These are phyloP conservation scores for Eristalis pertinax DNA, from an alignment of 2,888 invertebrate species.

Conservation along the genomic window DNA sequence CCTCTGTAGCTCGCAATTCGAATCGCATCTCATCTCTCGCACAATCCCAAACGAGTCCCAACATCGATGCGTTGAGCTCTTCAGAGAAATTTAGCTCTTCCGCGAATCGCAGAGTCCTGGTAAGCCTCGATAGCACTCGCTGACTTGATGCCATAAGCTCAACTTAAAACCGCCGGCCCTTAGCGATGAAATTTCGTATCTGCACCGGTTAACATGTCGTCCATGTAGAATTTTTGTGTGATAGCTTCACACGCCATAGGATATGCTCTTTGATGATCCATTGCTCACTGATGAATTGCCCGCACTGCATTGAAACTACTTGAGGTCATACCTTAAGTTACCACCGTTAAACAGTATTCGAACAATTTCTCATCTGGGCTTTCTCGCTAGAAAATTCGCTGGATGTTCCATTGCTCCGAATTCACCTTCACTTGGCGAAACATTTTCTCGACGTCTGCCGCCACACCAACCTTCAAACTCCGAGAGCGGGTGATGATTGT, in stretches of 20 bases:
- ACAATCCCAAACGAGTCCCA: background rate
- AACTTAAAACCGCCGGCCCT: no score
- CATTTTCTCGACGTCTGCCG: background rate
- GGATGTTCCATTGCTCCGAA: constrained; percentile 24
- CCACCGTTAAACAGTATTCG: constrained; percentile 25
- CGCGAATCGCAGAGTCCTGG: background rate
- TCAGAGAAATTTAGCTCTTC: background rate
- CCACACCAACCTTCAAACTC: background rate
- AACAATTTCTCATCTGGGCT: background rate
- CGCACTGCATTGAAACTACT: constrained; percentile 33
- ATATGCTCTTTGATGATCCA: background rate
- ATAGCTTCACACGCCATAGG: background rate
- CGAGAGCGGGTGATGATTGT: background rate
- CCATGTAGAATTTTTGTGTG: constrained; percentile 12
- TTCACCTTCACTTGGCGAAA: background rate
- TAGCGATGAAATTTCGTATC: no score
- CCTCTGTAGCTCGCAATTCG: background rate
- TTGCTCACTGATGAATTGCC: constrained; percentile 16
- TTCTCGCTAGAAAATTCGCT: constrained; percentile 22
- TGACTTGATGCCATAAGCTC: no score
- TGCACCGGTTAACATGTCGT: no score
- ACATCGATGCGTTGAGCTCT: background rate
- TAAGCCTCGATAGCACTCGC: no score
- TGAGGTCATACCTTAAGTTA: constrained; percentile 34
- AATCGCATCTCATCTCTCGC: background rate